A percentile compares a stretch with the other conserved stretches of the same genome.
Evolutionary conservation across 2,113 vertebrate species (phyloP).

Genomic region (Phalacrocorax aristotelis): DNA sequence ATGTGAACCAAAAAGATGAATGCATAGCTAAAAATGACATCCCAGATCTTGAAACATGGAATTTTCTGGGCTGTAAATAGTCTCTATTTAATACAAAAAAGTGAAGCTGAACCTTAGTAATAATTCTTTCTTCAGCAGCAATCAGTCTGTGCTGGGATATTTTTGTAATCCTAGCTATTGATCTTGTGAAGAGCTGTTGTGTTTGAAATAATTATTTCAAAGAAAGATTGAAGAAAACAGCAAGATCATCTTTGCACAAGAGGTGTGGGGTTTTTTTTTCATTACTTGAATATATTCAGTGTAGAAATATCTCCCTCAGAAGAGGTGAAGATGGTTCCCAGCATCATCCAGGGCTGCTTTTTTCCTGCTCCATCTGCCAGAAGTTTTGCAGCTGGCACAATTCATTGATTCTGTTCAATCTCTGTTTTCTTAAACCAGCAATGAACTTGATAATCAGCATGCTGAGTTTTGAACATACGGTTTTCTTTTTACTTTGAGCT

Average conservation of each 20-base stretch:
- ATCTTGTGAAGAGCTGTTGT: conserved; percentile 42
- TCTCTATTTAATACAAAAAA: neutral
- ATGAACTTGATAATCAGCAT: neutral
- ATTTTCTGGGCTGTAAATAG: conserved; percentile 26
- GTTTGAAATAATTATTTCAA: conserved; percentile 63
- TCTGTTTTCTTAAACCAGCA: conserved; percentile 19
- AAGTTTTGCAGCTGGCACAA: conserved; percentile 36
- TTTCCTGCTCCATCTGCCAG: conserved; percentile 10
- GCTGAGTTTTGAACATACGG: neutral
- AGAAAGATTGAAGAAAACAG: conserved; percentile 11
- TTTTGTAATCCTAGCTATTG: conserved; percentile 42
- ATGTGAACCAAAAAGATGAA: conserved; percentile 26
- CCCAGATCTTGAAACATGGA: conserved; percentile 1
- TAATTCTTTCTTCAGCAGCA: conserved; percentile 5
- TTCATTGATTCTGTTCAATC: conserved; percentile 13
- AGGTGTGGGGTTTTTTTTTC: neutral
- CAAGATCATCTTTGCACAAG: neutral
- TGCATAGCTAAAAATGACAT: conserved; percentile 5
- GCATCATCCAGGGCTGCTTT: neutral
- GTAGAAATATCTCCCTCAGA: neutral
- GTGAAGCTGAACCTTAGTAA: neutral
- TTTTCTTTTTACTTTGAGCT: neutral
- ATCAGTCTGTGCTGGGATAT: neutral
- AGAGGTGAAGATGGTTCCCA: neutral
- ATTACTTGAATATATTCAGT: neutral